phyloP scores from a whole-genome alignment of 2,113 vertebrate genomes.

The Bombycilla garrulus region DNA sequence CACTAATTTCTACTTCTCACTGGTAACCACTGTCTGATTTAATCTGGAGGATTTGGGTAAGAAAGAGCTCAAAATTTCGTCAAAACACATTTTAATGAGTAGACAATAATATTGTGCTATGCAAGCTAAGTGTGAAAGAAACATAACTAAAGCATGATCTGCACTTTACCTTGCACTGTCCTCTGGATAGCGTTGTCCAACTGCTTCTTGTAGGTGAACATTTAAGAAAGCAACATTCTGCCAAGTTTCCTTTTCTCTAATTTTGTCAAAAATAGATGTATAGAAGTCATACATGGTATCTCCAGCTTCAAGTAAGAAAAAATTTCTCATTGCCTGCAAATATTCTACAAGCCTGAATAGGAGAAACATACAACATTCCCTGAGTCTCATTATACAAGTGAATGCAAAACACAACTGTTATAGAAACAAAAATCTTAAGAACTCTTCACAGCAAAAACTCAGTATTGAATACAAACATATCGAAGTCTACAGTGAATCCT shows the following conservation, averaged over 20 bases:
- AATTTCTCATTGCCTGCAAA: constrained; percentile 97
- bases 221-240: constrained; percentile 94
- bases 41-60: background rate
- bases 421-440: background rate
- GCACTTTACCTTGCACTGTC: constrained; percentile 86
- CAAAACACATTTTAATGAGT: background rate
- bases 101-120: background rate
- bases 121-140: background rate
- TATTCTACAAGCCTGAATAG: constrained; percentile 86
- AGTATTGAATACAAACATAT: background rate
- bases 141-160: background rate
- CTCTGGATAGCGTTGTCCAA: constrained; percentile 90
- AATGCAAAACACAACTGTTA: background rate
- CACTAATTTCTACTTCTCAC: background rate
- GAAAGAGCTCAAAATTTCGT: background rate
- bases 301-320: constrained; percentile 97
- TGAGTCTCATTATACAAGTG: background rate
- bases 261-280: constrained; percentile 97
- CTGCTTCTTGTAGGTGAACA: constrained; percentile 92
- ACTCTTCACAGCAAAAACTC: background rate
- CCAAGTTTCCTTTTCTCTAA: constrained; percentile 94
- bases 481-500: background rate
- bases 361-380: background rate
- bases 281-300: constrained; percentile 99
- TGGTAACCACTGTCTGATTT: background rate